These are phyloP conservation scores for Phyllotis vaccarum DNA, from an alignment of 2,797 vertebrate species.

Conservation along the genomic window DNA sequence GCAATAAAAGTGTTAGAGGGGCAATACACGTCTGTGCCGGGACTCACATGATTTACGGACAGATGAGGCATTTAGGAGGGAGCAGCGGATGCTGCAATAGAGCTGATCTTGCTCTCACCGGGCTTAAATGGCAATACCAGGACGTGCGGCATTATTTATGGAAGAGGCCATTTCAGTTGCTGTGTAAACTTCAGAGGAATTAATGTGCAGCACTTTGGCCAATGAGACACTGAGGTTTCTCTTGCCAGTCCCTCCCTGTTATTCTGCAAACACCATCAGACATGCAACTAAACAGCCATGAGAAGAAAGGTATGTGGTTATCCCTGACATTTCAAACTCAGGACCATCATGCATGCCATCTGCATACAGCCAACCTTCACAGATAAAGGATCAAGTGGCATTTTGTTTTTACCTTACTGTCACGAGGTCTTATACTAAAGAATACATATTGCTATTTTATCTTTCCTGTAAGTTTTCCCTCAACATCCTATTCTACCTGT, in stretches of 20 bases:
- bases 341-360: neutral
- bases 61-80: neutral
- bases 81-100: neutral
- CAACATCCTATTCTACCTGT: neutral
- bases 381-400: neutral
- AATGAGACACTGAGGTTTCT: conserved; percentile 9
- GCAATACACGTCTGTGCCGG: conserved; percentile 13
- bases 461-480: neutral
- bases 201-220: neutral
- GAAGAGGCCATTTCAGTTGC: conserved; percentile 16
- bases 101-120: neutral
- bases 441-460: neutral
- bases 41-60: neutral
- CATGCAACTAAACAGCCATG: neutral
- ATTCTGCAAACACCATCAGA: neutral
- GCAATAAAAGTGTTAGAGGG: conserved; percentile 63
- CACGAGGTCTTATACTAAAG: neutral
- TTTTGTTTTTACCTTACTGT: conserved; percentile 30
- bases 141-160: conserved; percentile 50
- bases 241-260: conserved; percentile 8
- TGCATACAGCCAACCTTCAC: neutral
- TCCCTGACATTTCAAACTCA: neutral
- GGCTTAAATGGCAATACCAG: neutral
- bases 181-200: conserved; percentile 58
- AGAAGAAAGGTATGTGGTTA: neutral